Base-by-base conservation (phyloP, 2,888 invertebrate genomes). In the Caenorhabditis uteleia region DNA sequence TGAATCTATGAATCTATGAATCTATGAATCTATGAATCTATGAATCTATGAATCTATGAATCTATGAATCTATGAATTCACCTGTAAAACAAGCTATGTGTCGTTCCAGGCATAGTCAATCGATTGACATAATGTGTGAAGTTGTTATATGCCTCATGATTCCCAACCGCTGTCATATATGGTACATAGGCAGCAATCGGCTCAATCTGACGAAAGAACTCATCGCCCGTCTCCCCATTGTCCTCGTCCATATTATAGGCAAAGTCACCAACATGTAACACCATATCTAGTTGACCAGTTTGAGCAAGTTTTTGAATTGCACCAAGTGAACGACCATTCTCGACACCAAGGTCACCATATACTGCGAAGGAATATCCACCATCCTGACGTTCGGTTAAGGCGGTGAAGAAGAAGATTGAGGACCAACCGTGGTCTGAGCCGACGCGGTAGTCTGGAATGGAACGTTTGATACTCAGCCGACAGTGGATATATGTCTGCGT, bases 71-170 rank as follows among this genome's bases (percentile, higher is more conserved):
- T n/a, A n/a, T n/a, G n/a, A n/a, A n/a, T 40, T 10, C 14, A 79
- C 82, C 81, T 83, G 59, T 83, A 84, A 53, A 78, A 82, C 38
- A 77, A 67, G 45, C 79, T 81, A 48, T 82, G 83, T 60, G 84
- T 81, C 16, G 75, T 67, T 29, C 69, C 64, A 0, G 95, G 95
- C 95, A 95, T 95, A 53, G 89, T 89, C 86, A 95, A 97, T 20
- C 95, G 88, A 51, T 89, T 89, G 75, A 90, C 89, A 85, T 95
- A 97, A 86, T 97, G 91, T 69, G 92, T 91, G 86, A 95, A 97
- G 53, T 75, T 74, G 38, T 62, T 59, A 10, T 16, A 47, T 18
- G 50, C 45, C 53, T 78, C 78, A 49, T 79, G 78, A 46, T 77
- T 78, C 47, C 95, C 94, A n/a, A 91, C 90, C 75, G 91, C 90